A percentile compares a stretch with the other conserved stretches of the same genome.
Conservation (phyloP, 2,797 vertebrate genomes). For the Typhlichthys eigenmanni region DNA sequence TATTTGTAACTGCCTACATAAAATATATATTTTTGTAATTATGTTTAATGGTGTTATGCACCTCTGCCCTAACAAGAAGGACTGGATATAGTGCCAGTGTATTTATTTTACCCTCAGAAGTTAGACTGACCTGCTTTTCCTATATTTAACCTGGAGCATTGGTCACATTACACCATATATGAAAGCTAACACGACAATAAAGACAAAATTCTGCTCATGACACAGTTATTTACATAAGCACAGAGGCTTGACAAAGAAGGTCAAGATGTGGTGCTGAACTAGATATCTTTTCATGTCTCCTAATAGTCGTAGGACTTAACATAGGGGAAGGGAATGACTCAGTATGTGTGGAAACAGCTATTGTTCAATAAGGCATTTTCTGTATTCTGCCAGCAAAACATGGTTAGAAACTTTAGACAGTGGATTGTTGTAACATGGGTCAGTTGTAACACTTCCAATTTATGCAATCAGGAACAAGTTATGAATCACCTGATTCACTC, state of each 20-base stretch:
- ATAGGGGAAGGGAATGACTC: neutral
- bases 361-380: neutral
- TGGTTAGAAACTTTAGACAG: no score
- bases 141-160: constrained; percentile 17
- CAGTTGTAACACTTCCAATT: no score
- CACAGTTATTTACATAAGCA: neutral
- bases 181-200: constrained; percentile 6
- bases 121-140: constrained; percentile 22
- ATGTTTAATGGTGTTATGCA: neutral
- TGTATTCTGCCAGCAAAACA: neutral
- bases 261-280: no score
- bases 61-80: neutral
- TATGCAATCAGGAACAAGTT: no score
- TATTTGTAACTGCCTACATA: no score
- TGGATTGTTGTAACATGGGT: no score
- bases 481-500: no score
- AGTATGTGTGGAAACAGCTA: neutral
- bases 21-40: no score
- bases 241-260: no score
- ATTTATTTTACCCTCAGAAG: neutral
- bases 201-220: constrained; percentile 4
- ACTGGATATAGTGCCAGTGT: neutral
- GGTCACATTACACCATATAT: constrained; percentile 1
- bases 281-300: no score
- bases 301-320: constrained; percentile 3